Conservation (phyloP, 23 tunicate species). For the Corella eumyota region DNA sequence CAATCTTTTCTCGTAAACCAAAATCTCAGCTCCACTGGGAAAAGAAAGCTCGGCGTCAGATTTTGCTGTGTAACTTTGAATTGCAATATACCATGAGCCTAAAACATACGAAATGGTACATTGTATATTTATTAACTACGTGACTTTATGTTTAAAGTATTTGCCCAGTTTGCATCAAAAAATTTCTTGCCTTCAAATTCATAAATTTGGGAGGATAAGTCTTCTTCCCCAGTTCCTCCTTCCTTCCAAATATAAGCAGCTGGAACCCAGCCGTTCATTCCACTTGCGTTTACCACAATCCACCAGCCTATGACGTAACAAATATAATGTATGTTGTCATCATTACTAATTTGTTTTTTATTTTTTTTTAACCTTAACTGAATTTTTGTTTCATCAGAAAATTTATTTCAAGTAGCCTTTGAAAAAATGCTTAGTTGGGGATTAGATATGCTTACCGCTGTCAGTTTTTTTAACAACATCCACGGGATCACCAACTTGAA, state of each 20-base stretch:
- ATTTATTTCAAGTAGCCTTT: no score
- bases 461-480: constrained; percentile 72
- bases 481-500: constrained; percentile 41
- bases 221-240: constrained; percentile 33
- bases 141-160: no score
- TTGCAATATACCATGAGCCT: constrained; percentile 46
- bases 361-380: no score
- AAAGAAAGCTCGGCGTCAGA: constrained; percentile 56
- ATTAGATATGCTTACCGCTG: constrained; percentile 21
- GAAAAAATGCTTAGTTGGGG: no score
- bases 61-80: constrained; percentile 22
- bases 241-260: constrained; percentile 57
- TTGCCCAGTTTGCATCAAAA: no score
- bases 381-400: no score
- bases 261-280: constrained; percentile 83
- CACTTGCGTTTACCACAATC: constrained; percentile 57
- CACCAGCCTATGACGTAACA: constrained; percentile 75
- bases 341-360: no score
- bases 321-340: no score
- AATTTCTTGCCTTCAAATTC: no score
- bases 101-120: not conserved
- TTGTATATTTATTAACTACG: not conserved
- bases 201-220: no score
- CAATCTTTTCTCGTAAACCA: constrained; percentile 38
- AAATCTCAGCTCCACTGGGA: constrained; percentile 35